Conservation (phyloP, 2,888 invertebrate genomes). For the Drosophila paranaensis region DNA sequence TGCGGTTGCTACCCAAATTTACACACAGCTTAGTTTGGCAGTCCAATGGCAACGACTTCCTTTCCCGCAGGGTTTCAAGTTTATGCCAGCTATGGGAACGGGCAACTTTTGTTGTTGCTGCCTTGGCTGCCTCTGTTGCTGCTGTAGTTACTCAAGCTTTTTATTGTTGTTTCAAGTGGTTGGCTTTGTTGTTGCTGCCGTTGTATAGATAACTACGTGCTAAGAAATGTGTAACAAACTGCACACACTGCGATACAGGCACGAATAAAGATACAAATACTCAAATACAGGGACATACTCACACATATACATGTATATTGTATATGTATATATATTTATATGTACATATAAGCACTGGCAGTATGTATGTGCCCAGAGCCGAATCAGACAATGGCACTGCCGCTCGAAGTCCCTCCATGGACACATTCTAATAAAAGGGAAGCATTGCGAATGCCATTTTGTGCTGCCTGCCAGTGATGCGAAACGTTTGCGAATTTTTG, state of each 20-base stretch:
- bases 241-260: constrained; percentile 46
- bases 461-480: constrained; percentile 60
- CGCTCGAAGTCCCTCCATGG: constrained; percentile 72
- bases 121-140: neutral
- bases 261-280: constrained; percentile 32
- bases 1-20: constrained; percentile 35
- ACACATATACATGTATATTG: neutral
- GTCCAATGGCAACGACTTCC: constrained; percentile 36
- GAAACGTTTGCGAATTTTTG: constrained; percentile 25
- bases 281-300: neutral
- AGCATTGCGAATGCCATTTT: constrained; percentile 71
- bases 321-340: constrained; percentile 10
- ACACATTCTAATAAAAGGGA: constrained; percentile 79
- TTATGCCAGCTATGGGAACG: constrained; percentile 46
- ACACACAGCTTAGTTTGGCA: constrained; percentile 40
- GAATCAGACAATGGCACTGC: constrained; percentile 70
- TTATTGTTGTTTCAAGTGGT: constrained; percentile 78
- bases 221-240: constrained; percentile 78
- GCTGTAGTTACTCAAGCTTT: constrained; percentile 66
- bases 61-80: constrained; percentile 50
- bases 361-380: constrained; percentile 15
- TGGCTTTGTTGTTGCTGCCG: constrained; percentile 32
- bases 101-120: constrained; percentile 23
- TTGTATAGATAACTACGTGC: constrained; percentile 76
- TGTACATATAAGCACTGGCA: neutral